phyloP scores from a whole-genome alignment of 2,797 vertebrate species.

The Mus caroli region DNA sequence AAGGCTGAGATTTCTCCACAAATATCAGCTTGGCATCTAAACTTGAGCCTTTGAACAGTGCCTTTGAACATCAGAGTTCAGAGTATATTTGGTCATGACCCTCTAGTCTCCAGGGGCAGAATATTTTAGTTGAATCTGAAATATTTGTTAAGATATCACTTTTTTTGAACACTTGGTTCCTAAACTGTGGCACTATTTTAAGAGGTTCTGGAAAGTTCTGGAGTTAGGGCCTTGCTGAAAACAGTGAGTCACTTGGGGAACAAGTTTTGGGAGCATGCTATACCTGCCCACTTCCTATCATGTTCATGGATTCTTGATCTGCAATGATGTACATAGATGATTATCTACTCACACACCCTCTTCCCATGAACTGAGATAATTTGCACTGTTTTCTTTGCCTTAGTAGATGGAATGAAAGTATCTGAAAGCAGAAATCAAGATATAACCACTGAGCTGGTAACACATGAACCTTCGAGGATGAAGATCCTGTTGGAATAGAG shows the following conservation, averaged over 20 bases:
- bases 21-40: background rate
- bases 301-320: too few species aligned
- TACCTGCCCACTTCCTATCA: background rate
- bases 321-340: background rate
- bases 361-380: background rate
- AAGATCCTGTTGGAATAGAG: background rate
- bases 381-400: too few species aligned
- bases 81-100: background rate
- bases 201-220: background rate
- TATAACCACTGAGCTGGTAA: background rate
- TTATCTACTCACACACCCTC: too few species aligned
- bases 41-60: background rate
- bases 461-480: background rate
- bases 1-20: background rate
- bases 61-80: background rate
- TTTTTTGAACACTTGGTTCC: background rate
- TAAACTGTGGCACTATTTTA: background rate
- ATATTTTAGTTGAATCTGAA: background rate
- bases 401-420: background rate
- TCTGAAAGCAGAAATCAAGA: background rate
- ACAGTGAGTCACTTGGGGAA: background rate
- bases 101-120: background rate
- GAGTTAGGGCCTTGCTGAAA: background rate
- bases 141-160: background rate
- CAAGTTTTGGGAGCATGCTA: background rate